These are phyloP conservation scores for Criorhina ranunculi DNA, from an alignment of 2,888 invertebrate species.

Conservation along the genomic window DNA sequence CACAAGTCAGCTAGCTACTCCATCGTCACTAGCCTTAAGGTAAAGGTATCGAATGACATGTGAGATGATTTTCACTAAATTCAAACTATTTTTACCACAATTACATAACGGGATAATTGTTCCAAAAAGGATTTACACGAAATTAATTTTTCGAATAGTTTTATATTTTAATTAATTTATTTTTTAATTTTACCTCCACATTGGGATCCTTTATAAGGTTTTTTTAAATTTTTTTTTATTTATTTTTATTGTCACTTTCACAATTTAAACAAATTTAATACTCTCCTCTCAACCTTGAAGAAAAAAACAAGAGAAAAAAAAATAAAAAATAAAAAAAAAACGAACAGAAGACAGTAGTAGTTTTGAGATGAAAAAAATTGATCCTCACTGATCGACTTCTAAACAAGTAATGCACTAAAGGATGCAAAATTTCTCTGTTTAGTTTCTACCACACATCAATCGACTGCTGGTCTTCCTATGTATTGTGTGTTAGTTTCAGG, in stretches of 20 bases:
- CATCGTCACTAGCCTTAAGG: slow-evolving; percentile 29
- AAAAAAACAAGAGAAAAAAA: background rate
- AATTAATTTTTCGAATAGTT: background rate
- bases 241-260: slow-evolving; percentile 17
- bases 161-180: background rate
- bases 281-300: slow-evolving; percentile 60
- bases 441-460: slow-evolving; percentile 78
- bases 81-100: slow-evolving; percentile 60
- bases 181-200: slow-evolving; percentile 56
- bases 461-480: slow-evolving; percentile 42
- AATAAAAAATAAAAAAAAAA: too few relatives aligned
- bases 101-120: slow-evolving; percentile 52
- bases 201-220: slow-evolving; percentile 16
- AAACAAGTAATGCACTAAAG: slow-evolving; percentile 85
- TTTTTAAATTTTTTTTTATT: background rate
- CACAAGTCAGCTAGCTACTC: slow-evolving; percentile 25
- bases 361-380: slow-evolving; percentile 75
- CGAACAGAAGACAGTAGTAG: background rate
- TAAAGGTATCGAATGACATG: slow-evolving; percentile 63
- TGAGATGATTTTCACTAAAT: slow-evolving; percentile 27
- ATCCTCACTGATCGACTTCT: slow-evolving; percentile 84
- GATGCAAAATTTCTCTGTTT: slow-evolving; percentile 84
- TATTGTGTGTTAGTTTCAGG: slow-evolving; percentile 45
- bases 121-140: slow-evolving; percentile 12
- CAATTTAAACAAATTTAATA: slow-evolving; percentile 38